phyloP scores from a whole-genome alignment of 2,888 invertebrate genomes.

The Drosophila paranaensis region DNA sequence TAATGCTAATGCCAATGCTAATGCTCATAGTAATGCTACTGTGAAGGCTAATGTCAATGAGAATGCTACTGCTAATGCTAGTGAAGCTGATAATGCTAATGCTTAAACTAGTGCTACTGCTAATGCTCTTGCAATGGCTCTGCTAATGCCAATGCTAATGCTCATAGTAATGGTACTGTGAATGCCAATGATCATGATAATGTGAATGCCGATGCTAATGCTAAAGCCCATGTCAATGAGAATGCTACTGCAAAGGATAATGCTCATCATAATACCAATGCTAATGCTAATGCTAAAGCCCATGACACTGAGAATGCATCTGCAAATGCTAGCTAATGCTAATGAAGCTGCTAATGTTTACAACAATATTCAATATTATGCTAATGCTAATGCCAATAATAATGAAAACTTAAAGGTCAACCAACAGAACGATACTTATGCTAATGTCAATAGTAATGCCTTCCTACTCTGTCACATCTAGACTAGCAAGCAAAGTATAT shows the following conservation, averaged over 20 bases:
- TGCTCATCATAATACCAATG: neutral
- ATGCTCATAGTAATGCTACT: neutral
- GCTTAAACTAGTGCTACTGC: neutral
- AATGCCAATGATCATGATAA: neutral
- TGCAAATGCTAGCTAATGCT: too few relatives aligned
- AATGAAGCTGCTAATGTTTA: neutral
- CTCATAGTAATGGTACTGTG: neutral
- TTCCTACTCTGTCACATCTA: too few relatives aligned
- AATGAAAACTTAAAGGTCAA: neutral
- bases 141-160: too few relatives aligned
- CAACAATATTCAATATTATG: neutral
- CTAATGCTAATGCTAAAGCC: too few relatives aligned
- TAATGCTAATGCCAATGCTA: neutral
- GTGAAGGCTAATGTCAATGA: rapidly evolving
- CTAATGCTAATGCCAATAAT: neutral
- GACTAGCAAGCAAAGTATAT: too few relatives aligned
- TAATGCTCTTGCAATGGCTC: neutral
- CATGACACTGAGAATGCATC: too few relatives aligned
- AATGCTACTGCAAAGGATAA: neutral
- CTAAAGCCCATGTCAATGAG: neutral
- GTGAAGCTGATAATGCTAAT: too few relatives aligned
- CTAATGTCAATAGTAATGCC: neutral
- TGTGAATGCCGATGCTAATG: neutral
- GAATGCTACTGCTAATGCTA: neutral
- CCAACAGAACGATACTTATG: neutral